These are phyloP conservation scores for Toxotes chatareus DNA, from an alignment of 2,113 vertebrate genomes.

Conservation along the genomic window DNA sequence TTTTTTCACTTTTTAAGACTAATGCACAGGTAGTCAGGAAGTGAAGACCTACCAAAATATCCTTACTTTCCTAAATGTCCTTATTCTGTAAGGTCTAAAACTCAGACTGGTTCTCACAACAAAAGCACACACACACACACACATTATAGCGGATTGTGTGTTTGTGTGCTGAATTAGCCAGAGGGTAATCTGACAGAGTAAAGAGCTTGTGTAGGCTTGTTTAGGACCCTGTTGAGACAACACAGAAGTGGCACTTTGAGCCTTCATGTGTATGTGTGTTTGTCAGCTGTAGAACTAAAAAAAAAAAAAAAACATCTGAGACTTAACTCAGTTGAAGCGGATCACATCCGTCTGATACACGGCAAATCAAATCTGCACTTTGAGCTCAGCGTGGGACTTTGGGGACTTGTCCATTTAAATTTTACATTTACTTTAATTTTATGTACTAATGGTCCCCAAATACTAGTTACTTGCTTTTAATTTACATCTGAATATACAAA, in stretches of 20 bases:
- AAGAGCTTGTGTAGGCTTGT: constrained; percentile 52
- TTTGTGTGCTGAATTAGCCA: constrained; percentile 38
- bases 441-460: too few relatives aligned
- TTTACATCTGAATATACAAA: too few relatives aligned
- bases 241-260: constrained; percentile 24
- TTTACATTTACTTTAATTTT: neutral
- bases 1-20: too few relatives aligned
- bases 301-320: neutral
- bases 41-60: too few relatives aligned
- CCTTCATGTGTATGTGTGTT: constrained; percentile 20
- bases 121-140: too few relatives aligned
- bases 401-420: neutral
- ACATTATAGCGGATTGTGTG: constrained; percentile 8
- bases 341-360: too few relatives aligned
- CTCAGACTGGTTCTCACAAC: too few relatives aligned
- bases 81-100: too few relatives aligned
- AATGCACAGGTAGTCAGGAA: too few relatives aligned
- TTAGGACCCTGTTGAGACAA: constrained; percentile 30
- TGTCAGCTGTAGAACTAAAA: neutral
- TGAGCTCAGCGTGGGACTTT: neutral
- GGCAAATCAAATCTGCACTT: neutral
- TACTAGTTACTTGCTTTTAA: too few relatives aligned
- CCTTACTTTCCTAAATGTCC: too few relatives aligned
- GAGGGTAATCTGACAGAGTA: constrained; percentile 36
- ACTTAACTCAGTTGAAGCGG: too few relatives aligned